phyloP scores from a whole-genome alignment of 2,888 invertebrate genomes.

The Netelia virgata region DNA sequence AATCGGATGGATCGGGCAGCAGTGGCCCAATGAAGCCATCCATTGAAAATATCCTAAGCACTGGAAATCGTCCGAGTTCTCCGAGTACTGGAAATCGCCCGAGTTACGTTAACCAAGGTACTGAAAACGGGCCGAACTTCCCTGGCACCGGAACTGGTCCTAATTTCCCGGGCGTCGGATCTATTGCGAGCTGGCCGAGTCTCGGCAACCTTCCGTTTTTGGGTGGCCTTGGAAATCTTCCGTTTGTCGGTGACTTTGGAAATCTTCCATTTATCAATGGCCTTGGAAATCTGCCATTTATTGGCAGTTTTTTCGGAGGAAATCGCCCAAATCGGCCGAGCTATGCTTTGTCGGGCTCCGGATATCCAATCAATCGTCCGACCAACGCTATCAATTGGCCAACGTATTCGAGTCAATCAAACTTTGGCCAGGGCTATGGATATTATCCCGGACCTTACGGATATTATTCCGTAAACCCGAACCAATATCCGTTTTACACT shows the following conservation, averaged over 20 bases:
- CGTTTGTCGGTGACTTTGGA: too few relatives aligned
- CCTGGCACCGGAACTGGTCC: background rate
- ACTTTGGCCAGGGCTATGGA: background rate
- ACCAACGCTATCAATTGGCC: background rate
- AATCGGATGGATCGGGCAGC: background rate
- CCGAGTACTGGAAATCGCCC: background rate
- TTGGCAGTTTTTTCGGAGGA: too few relatives aligned
- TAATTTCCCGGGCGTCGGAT: background rate
- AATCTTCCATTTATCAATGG: background rate
- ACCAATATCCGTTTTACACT: background rate
- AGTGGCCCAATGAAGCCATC: too few relatives aligned
- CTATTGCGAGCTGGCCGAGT: background rate
- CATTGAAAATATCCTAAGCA: background rate
- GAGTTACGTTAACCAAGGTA: background rate
- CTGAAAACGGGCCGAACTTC: background rate
- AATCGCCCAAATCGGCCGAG: background rate
- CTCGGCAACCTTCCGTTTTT: background rate
- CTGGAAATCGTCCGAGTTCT: background rate
- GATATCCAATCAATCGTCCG: background rate
- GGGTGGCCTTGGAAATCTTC: too few relatives aligned
- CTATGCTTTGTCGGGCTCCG: background rate
- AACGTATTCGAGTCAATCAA: background rate
- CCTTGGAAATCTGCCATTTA: too few relatives aligned
- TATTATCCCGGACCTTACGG: background rate
- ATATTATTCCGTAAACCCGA: conserved; percentile 9